phyloP scores from a whole-genome alignment of 2,797 vertebrate genomes.

The Sebastes trivittatus region DNA sequence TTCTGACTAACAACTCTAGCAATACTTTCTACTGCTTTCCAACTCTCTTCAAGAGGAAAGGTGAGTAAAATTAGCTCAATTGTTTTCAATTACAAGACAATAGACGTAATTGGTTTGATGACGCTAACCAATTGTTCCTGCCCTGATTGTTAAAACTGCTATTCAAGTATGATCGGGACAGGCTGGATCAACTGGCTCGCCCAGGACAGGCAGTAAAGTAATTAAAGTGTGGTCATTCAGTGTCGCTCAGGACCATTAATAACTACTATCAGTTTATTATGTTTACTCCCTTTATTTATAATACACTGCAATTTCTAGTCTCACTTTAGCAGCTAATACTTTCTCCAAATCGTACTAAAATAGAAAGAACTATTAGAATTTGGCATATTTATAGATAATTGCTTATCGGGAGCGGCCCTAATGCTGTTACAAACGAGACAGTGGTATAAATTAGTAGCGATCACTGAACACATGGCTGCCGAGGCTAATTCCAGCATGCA shows the following conservation, averaged over 20 bases:
- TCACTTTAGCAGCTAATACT: not conserved
- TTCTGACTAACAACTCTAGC: slow-evolving; percentile 77
- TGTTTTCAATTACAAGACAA: not conserved
- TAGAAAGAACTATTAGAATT: not conserved
- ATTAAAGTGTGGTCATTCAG: slow-evolving; percentile 22
- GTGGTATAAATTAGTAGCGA: slow-evolving; percentile 40
- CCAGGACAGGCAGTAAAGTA: slow-evolving; percentile 12
- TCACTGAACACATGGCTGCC: slow-evolving; percentile 34
- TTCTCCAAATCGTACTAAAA: not conserved
- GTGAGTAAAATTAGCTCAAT: slow-evolving; percentile 77
- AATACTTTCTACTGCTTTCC: slow-evolving; percentile 80
- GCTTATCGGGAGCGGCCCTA: not conserved
- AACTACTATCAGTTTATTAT: not conserved
- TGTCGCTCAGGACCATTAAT: slow-evolving; percentile 19
- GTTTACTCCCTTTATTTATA: not conserved
- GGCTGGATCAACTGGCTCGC: not conserved
- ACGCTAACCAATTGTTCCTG: slow-evolving; percentile 1
- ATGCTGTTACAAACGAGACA: slow-evolving; percentile 41
- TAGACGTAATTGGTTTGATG: slow-evolving; percentile 17
- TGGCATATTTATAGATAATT: not conserved
- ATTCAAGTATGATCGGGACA: slow-evolving; percentile 5
- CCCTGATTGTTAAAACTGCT: not conserved
- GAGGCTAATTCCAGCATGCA: slow-evolving; percentile 51
- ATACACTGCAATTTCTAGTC: slow-evolving; percentile 13
- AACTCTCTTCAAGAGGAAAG: slow-evolving; percentile 85